Evolutionary conservation across 2,797 vertebrate species (phyloP), one percentile per base, ranked within the genome.

Genomic region (Lepilemur ruficaudatus): DNA sequence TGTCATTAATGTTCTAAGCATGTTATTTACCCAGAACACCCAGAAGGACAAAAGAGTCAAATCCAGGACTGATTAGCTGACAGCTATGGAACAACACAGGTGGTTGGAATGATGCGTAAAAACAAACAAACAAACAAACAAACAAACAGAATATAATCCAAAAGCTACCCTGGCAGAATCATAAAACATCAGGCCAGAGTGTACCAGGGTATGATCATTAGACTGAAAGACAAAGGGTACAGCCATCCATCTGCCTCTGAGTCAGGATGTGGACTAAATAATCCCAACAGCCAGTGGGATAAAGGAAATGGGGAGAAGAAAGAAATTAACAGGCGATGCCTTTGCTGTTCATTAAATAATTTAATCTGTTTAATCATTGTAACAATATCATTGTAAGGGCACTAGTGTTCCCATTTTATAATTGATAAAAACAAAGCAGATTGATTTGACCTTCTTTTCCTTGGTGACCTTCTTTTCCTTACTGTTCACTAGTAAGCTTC

Each of bases 51-150:
- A 75, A 94, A 0, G 25, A 32, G 10, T 46, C 25, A 38, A 9
- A 86, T 61, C 28, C 30, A 92, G 52, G 22, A 55, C 17, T 82
- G 18, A 88, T 89, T 63, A 57, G 17, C 46, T 92, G 85, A 89
- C n/a, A 72, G 38, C 57, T 46, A 15, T 72, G 38, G 41, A 76
- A 18, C 8, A 92, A 30, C 13, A 80, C 17, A 79, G 32, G 5
- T 81, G 25, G 2, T 65, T 59, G 20, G 25, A 9, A 41, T 72
- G 11, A 70, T 25, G 2, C 14, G 28, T 30, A 32, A 65, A 85
- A 92, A 67, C 3, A 85, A 43, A 61, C 4, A 78, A 94, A 76
- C 50, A 55, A 8, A 55, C 18, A 55, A 52, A 52, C 52, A 52
- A 55, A 55, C 20, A 55, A 55, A 55, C 52, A 22, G 17, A 38